These are phyloP conservation scores for Aphelenchoides bicaudatus DNA, from an alignment of 2,888 invertebrate genomes.

Conservation along the genomic window DNA sequence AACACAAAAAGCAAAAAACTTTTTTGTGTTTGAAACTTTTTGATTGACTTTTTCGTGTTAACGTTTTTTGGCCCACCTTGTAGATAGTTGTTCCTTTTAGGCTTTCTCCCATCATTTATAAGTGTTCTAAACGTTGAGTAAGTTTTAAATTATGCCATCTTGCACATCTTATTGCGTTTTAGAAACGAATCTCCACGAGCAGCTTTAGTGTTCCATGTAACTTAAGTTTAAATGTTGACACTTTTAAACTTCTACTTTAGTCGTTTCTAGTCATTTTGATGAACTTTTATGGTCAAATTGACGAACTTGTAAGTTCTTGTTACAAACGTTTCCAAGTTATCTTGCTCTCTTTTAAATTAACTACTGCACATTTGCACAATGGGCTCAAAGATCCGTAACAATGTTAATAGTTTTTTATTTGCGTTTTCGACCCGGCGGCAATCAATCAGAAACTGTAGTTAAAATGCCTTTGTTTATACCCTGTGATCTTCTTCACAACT, in stretches of 20 bases:
- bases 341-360: conserved; percentile 40
- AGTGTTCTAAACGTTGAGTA: too few relatives aligned
- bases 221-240: neutral
- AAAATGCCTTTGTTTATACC: conserved; percentile 33
- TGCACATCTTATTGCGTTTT: conserved; percentile 45
- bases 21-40: too few relatives aligned
- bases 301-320: neutral
- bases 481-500: conserved; percentile 42
- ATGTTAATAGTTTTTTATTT: conserved; percentile 49
- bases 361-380: conserved; percentile 51
- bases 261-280: conserved; percentile 9
- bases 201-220: conserved; percentile 51
- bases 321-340: neutral
- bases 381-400: conserved; percentile 52
- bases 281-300: conserved; percentile 9
- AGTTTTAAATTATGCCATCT: too few relatives aligned
- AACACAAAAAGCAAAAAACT: too few relatives aligned
- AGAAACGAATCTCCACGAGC: conserved; percentile 48
- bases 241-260: neutral
- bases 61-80: too few relatives aligned
- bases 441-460: conserved; percentile 41
- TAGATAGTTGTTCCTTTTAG: too few relatives aligned
- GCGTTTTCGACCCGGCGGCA: conserved; percentile 38
- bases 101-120: too few relatives aligned
- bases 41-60: too few relatives aligned